These are phyloP conservation scores for Kuschelorhynchus macadamiae DNA, from an alignment of 2,888 invertebrate genomes.

Conservation along the genomic window DNA sequence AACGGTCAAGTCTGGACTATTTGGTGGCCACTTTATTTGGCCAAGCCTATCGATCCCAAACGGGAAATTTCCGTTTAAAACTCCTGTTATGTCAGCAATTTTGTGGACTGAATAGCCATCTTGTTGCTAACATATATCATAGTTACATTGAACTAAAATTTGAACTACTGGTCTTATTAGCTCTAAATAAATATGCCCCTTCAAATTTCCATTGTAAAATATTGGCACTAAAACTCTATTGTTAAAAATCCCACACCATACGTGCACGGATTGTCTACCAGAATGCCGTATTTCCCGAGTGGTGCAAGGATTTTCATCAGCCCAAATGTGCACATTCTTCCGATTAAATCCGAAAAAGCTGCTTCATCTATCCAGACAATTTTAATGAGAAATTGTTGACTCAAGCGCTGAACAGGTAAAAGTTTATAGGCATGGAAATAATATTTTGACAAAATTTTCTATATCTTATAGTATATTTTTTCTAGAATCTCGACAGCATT, in stretches of 20 bases:
- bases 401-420: too few species aligned
- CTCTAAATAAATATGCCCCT: too few species aligned
- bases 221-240: background rate
- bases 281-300: background rate
- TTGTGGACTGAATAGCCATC: background rate
- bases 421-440: too few species aligned
- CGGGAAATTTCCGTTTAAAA: background rate
- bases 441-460: too few species aligned
- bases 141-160: too few species aligned
- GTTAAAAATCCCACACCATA: background rate
- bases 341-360: background rate
- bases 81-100: background rate
- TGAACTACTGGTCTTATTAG: too few species aligned
- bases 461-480: too few species aligned
- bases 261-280: background rate
- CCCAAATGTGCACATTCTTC: background rate
- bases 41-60: background rate
- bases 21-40: background rate
- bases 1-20: too few species aligned
- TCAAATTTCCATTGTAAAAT: background rate
- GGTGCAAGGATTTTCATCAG: background rate
- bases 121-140: background rate
- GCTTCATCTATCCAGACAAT: too few species aligned
- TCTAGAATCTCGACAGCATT: too few species aligned
- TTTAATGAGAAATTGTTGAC: too few species aligned